These are phyloP conservation scores for Grus americana DNA, from an alignment of 2,113 vertebrate species.

Conservation along the genomic window DNA sequence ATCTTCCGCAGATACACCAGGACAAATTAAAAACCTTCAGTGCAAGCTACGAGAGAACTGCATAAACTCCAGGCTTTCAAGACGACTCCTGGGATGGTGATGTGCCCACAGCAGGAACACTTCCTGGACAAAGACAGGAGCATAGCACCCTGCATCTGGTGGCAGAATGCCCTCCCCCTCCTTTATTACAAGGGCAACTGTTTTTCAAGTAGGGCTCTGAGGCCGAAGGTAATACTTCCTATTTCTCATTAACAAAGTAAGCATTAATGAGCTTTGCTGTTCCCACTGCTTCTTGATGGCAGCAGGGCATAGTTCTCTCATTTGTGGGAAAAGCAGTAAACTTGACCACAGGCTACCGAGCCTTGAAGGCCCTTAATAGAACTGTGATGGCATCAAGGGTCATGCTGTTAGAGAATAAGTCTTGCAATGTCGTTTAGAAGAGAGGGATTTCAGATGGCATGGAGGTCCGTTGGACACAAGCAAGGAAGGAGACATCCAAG, in stretches of 20 bases:
- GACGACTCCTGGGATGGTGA: neutral
- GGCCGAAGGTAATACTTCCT: neutral
- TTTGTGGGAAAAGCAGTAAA: neutral
- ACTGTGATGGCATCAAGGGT: neutral
- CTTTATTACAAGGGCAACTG: neutral
- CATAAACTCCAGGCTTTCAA: neutral
- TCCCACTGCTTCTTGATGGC: neutral
- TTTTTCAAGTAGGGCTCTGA: neutral
- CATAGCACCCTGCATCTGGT: neutral
- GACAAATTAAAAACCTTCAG: neutral
- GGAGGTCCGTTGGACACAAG: neutral
- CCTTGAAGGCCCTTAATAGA: neutral
- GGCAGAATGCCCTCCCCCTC: neutral
- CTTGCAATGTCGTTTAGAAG: neutral
- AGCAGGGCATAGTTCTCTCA: neutral
- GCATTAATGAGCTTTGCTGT: neutral
- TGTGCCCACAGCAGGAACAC: neutral
- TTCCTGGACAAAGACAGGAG: neutral
- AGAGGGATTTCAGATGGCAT: neutral
- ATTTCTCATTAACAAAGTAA: neutral
- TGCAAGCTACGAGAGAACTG: neutral
- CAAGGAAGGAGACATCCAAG: neutral
- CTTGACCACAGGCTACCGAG: neutral
- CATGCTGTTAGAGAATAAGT: neutral
- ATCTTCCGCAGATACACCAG: neutral